Conservation (phyloP, 2,888 invertebrate species). For the Tipula helvola region DNA sequence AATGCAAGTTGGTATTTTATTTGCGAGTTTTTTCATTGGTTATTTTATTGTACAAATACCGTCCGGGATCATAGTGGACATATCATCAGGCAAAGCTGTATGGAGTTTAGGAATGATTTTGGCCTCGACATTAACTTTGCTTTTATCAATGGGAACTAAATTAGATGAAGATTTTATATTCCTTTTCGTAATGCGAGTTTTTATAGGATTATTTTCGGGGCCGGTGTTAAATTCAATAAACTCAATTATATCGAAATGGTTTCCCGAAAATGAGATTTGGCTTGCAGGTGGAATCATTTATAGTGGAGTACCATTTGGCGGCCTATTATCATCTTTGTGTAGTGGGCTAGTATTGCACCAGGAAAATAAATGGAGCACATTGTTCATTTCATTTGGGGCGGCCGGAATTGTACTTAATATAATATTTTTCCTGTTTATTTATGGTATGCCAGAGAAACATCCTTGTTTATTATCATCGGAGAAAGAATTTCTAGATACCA, state of each 20-base stretch:
- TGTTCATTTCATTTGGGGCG: background rate
- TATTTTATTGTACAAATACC: background rate
- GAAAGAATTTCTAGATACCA: background rate
- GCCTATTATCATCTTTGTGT: background rate
- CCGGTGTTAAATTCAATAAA: background rate
- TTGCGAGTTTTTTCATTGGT: background rate
- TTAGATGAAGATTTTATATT: background rate
- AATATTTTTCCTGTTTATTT: background rate
- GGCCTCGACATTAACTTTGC: background rate
- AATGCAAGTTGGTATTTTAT: background rate
- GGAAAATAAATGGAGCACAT: background rate
- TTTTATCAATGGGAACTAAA: background rate
- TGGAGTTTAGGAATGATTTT: background rate
- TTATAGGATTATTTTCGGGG: background rate
- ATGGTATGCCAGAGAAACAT: background rate
- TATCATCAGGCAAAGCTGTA: background rate
- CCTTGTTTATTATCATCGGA: background rate
- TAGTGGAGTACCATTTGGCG: background rate
- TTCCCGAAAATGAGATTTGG: background rate
- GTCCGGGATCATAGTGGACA: background rate
- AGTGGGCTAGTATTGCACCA: background rate
- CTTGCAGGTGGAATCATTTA: background rate
- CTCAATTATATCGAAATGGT: background rate
- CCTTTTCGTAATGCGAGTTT: background rate
- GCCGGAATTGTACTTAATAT: background rate